A percentile compares a stretch with the other conserved stretches of the same genome.
Conservation (phyloP, 64 coral and sea anemone genomes). For the Cladopsammia gracilis region DNA sequence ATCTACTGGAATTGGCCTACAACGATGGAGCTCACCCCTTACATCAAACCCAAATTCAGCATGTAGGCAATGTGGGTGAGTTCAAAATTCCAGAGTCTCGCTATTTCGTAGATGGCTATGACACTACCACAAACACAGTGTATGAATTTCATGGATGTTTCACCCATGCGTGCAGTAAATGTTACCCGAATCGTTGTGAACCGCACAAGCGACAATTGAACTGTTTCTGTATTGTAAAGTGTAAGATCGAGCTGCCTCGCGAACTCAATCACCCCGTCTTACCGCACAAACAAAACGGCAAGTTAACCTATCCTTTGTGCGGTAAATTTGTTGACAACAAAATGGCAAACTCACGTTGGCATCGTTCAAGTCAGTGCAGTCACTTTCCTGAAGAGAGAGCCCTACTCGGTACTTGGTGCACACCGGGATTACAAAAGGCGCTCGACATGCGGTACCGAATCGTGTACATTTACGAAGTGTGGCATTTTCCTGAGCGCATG, state of each 20-base stretch:
- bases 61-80: too few species aligned
- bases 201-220: not conserved
- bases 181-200: not conserved
- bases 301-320: not conserved
- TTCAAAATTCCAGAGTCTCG: too few species aligned
- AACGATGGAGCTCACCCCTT: too few species aligned
- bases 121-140: not conserved
- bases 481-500: not conserved
- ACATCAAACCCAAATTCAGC: too few species aligned
- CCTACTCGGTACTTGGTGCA: not conserved
- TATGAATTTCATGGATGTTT: constrained; percentile 44
- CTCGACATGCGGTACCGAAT: not conserved
- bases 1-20: too few species aligned
- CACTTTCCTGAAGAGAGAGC: too few species aligned
- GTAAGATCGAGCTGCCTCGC: not conserved
- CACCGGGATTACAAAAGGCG: not conserved
- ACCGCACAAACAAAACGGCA: not conserved
- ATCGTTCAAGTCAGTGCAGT: too few species aligned
- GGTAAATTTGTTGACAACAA: too few species aligned
- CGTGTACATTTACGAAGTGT: not conserved
- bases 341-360: too few species aligned
- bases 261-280: not conserved
- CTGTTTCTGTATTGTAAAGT: constrained; percentile 3
- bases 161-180: not conserved
- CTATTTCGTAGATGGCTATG: too few species aligned